Conservation (phyloP, 2,113 vertebrate species). For the Accipiter virgatus region DNA sequence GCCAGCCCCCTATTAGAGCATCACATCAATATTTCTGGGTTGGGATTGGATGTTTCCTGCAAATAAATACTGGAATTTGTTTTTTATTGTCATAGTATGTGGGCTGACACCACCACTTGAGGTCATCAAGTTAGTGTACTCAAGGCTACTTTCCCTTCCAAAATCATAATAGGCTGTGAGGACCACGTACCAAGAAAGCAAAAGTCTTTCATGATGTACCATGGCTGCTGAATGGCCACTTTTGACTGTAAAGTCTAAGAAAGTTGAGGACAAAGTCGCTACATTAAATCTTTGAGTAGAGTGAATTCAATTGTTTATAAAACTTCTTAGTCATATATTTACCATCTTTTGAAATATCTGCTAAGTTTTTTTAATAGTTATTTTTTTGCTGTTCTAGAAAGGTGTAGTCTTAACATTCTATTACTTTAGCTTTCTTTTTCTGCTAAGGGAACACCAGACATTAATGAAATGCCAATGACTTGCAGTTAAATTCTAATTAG, state of each 20-base stretch:
- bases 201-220: background rate
- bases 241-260: background rate
- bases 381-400: background rate
- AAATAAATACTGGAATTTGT: background rate
- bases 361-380: background rate
- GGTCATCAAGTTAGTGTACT: background rate
- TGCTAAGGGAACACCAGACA: constrained; percentile 12
- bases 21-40: background rate
- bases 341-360: background rate
- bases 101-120: background rate
- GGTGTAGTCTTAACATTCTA: background rate
- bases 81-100: background rate
- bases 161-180: background rate
- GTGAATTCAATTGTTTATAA: background rate
- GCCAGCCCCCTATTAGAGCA: background rate
- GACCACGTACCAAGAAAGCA: background rate
- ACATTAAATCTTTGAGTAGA: background rate
- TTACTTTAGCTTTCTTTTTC: constrained; percentile 33
- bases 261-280: background rate
- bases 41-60: background rate
- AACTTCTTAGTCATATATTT: background rate
- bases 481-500: constrained; percentile 54
- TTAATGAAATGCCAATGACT: constrained; percentile 68
- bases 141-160: background rate
- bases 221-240: background rate